Conservation (phyloP, 2,888 invertebrate species). For the Dasysyrphus albostriatus region DNA sequence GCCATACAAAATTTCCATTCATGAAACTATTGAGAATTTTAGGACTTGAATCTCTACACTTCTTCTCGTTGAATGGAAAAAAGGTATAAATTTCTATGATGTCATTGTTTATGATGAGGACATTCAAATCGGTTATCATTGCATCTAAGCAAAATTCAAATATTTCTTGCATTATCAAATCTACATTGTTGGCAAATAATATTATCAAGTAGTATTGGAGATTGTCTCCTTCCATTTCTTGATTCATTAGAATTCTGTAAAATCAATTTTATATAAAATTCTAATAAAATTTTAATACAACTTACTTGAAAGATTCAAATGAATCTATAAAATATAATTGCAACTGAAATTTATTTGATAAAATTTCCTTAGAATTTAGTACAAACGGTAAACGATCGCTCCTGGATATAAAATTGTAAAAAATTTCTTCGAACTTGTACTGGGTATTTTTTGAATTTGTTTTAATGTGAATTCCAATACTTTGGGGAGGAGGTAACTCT, state of each 20-base stretch:
- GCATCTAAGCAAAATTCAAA: not conserved
- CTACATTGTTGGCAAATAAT: not conserved
- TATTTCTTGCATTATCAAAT: not conserved
- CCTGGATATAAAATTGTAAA: not conserved
- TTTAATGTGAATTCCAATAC: not conserved
- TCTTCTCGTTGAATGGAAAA: not conserved
- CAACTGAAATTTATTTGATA: not conserved
- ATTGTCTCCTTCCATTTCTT: not conserved
- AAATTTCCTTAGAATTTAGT: not conserved
- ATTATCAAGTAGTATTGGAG: not conserved
- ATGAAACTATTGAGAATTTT: not conserved
- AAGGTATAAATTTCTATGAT: not conserved
- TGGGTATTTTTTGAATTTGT: not conserved
- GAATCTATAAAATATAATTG: conserved; percentile 14
- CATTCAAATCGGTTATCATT: not conserved
- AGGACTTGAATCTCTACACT: not conserved
- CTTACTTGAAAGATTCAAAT: conserved; percentile 8
- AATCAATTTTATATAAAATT: not conserved
- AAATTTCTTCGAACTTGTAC: not conserved
- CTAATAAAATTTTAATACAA: not conserved
- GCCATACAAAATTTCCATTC: not conserved
- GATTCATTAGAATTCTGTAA: not conserved
- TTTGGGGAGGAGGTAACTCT: too few relatives aligned
- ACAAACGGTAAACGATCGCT: not conserved
- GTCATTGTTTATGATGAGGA: not conserved